Evolutionary conservation across 2,113 vertebrate species (phyloP), one percentile per base, ranked within the genome.

Genomic region (Hippocampus guttulatus): DNA sequence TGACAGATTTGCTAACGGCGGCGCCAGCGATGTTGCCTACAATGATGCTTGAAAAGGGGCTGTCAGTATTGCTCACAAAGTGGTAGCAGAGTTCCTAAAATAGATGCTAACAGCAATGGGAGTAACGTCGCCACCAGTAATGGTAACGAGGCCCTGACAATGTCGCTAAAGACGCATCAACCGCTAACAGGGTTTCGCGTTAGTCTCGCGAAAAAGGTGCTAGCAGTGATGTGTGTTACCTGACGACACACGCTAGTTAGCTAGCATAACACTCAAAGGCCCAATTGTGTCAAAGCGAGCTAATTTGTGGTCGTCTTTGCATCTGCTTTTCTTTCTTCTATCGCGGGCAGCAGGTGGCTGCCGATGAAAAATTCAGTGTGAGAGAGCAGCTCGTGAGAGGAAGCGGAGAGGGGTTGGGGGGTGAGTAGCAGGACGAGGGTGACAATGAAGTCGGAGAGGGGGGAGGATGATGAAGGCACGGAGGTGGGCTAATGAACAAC

Each of bases 301-400:
- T 33, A 12, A 60, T 60, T 60, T 27, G 25, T 33, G 27, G 58
- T 30, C 10, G 55, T 54, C 52, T 54, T 57, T 27, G 33, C 30
- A 15, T 64, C 41, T 45, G 63, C 5, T 23, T n/a, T 75, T 43
- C 66, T 66, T 52, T 79, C 84, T 86, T 80, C 82, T 43, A 74
- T 81, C 81, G 85, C 79, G 77, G 86, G 85, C 89, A 86, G 88
- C 88, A 88, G 89, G 89, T 88, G 85, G 87, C 87, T 81, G 76
- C 73, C 84, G 82, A 91, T 89, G 88, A 89, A 90, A 89, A 85
- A 88, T 88, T 87, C 88, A 90, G 85, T 72, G 80, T 70, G 14
- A 15, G n/a, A 51, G 61, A 54, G 63, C 11, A 65, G 62, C 67
- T 15, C 58, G 41, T 71, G 68, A 64, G 72, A 71, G 72, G 80